Conservation (phyloP, 2,888 invertebrate species). For the Eurytoma californica region DNA sequence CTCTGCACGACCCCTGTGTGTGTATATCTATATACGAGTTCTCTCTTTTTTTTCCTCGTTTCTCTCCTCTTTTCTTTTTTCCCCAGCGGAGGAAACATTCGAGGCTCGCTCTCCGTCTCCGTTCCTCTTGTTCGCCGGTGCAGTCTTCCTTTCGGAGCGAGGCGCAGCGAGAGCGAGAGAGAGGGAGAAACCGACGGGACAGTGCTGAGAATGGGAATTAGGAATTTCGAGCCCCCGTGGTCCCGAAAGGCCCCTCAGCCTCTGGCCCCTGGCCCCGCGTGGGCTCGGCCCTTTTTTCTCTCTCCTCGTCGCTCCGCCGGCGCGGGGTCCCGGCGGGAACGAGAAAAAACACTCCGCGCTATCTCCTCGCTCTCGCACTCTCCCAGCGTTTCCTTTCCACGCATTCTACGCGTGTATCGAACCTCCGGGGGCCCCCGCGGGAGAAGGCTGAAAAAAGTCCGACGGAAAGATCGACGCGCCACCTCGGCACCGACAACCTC, state of each 20-base stretch:
- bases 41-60: constrained; percentile 5
- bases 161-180: constrained; percentile 45
- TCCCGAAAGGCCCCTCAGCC: constrained; percentile 3
- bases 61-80: constrained; percentile 14
- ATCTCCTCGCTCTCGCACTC: constrained; percentile 14
- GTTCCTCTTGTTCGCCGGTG: background rate
- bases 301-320: background rate
- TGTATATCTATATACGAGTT: constrained; percentile 13
- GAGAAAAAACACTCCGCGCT: constrained; percentile 27
- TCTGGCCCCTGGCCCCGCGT: constrained; percentile 13
- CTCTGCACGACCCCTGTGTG: too few relatives aligned
- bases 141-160: constrained; percentile 25
- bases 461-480: too few relatives aligned
- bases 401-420: too few relatives aligned
- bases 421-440: too few relatives aligned
- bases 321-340: constrained; percentile 5
- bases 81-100: constrained; percentile 44
- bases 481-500: too few relatives aligned
- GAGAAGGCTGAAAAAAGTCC: too few relatives aligned
- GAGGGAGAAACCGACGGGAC: constrained; percentile 41
- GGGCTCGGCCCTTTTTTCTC: constrained; percentile 18
- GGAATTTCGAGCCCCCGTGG: constrained; percentile 65
- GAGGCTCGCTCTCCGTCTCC: constrained; percentile 9
- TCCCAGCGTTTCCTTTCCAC: background rate
- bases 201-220: constrained; percentile 67